Conservation (phyloP, 2,113 vertebrate species). For the Ictalurus furcatus region DNA sequence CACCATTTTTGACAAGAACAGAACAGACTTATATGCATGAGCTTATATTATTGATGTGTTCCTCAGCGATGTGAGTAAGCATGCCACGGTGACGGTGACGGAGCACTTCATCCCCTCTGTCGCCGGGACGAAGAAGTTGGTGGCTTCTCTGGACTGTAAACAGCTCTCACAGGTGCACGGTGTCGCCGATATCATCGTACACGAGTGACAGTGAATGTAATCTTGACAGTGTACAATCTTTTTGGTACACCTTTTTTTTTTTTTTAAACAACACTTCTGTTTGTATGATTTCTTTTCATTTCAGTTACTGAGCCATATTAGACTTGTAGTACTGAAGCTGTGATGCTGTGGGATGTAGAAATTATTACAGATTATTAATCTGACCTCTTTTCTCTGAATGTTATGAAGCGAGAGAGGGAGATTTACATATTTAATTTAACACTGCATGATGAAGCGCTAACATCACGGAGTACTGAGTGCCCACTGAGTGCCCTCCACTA, state of each 20-base stretch:
- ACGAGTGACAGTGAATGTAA: conserved; percentile 55
- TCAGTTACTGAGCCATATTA: conserved; percentile 15
- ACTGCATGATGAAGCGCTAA: too few relatives aligned
- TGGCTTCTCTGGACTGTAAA: conserved; percentile 83
- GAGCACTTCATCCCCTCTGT: conserved; percentile 82
- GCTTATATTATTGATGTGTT: neutral
- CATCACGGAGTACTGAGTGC: too few relatives aligned
- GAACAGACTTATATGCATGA: neutral
- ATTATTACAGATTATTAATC: neutral
- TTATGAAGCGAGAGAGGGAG: neutral
- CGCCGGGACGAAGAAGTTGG: conserved; percentile 80
- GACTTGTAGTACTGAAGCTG: neutral
- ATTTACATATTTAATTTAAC: too few relatives aligned
- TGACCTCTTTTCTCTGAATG: conserved; percentile 7
- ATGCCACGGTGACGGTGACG: conserved; percentile 77
- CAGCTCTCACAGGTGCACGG: conserved; percentile 87
- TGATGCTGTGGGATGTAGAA: neutral
- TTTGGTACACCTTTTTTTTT: neutral
- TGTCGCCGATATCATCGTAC: conserved; percentile 76
- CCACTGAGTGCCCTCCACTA: too few relatives aligned
- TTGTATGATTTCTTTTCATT: neutral
- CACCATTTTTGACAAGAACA: neutral
- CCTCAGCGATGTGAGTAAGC: conserved; percentile 77
- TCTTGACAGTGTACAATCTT: neutral
- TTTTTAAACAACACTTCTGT: too few relatives aligned